A percentile compares a stretch with the other conserved stretches of the same genome.
These are phyloP conservation scores for Steinernema scapterisci DNA, from an alignment of 2,888 invertebrate species.

Conservation along the genomic window DNA sequence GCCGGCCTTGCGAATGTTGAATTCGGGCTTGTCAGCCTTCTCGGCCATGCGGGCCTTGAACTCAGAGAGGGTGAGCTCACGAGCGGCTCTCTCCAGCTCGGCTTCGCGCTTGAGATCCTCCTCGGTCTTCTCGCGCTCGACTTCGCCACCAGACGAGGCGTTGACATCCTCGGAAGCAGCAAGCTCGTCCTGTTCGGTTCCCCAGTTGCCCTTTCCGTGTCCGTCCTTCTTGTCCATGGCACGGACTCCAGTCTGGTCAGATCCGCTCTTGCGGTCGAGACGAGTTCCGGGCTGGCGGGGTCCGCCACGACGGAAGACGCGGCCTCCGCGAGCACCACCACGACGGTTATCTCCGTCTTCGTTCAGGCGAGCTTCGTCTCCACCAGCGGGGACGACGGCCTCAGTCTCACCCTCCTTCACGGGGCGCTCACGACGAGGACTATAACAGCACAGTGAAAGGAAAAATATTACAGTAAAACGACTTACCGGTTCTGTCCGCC, in stretches of 20 bases:
- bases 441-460: background rate
- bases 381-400: slow-evolving; percentile 3
- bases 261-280: slow-evolving; percentile 62
- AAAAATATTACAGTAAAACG: slow-evolving; percentile 1
- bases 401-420: slow-evolving; percentile 13
- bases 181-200: slow-evolving; percentile 59
- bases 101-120: slow-evolving; percentile 55
- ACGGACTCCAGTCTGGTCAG: slow-evolving; percentile 61
- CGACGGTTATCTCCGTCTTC: slow-evolving; percentile 50
- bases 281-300: slow-evolving; percentile 36
- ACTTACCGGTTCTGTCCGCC: slow-evolving; percentile 32
- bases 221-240: slow-evolving; percentile 64
- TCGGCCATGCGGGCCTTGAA: slow-evolving; percentile 47
- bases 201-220: slow-evolving; percentile 69
- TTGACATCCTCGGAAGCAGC: slow-evolving; percentile 51
- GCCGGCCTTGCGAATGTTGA: slow-evolving; percentile 62
- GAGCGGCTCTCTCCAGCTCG: slow-evolving; percentile 46
- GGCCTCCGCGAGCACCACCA: slow-evolving; percentile 44
- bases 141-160: slow-evolving; percentile 33
- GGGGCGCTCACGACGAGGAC: slow-evolving; percentile 4
- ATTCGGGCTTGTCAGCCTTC: slow-evolving; percentile 48
- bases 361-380: slow-evolving; percentile 37
- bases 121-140: slow-evolving; percentile 55
- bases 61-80: slow-evolving; percentile 65
- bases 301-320: slow-evolving; percentile 46